These are phyloP conservation scores for Plestiodon gilberti DNA, from an alignment of 2,113 vertebrate genomes.

Conservation along the genomic window DNA sequence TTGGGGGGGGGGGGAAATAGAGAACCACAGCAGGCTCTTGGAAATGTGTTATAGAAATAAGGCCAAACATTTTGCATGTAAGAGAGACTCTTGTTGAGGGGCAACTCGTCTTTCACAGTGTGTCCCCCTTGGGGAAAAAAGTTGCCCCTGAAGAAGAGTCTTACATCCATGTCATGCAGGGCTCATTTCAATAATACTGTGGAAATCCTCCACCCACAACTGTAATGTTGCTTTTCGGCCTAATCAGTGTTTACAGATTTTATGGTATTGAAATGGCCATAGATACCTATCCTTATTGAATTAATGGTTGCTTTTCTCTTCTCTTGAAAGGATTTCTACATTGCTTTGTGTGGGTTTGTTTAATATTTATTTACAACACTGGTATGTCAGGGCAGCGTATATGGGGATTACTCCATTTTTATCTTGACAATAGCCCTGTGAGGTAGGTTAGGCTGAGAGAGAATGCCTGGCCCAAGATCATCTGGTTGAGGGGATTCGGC, in stretches of 20 bases:
- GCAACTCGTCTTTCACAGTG: not conserved
- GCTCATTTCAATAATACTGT: not conserved
- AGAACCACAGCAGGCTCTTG: too few species aligned
- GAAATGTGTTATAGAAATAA: too few species aligned
- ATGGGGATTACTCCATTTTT: not conserved
- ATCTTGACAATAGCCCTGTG: not conserved
- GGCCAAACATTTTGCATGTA: not conserved
- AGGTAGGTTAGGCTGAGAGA: not conserved
- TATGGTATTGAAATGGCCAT: not conserved
- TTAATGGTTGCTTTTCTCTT: not conserved
- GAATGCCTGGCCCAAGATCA: not conserved
- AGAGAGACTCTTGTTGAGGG: not conserved
- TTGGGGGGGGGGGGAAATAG: too few species aligned
- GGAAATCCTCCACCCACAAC: too few species aligned
- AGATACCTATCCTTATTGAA: slow-evolving; percentile 20
- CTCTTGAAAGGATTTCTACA: rapidly evolving
- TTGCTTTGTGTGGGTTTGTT: slow-evolving; percentile 8
- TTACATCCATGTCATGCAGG: not conserved
- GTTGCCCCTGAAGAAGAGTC: not conserved
- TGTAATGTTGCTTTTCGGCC: not conserved
- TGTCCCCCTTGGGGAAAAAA: not conserved
- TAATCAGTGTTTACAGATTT: not conserved
- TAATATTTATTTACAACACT: not conserved
- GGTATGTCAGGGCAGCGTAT: not conserved
- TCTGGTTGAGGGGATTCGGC: not conserved